These are phyloP conservation scores for Yponomeuta cagnagella DNA, from an alignment of 2,888 invertebrate species.

Conservation along the genomic window DNA sequence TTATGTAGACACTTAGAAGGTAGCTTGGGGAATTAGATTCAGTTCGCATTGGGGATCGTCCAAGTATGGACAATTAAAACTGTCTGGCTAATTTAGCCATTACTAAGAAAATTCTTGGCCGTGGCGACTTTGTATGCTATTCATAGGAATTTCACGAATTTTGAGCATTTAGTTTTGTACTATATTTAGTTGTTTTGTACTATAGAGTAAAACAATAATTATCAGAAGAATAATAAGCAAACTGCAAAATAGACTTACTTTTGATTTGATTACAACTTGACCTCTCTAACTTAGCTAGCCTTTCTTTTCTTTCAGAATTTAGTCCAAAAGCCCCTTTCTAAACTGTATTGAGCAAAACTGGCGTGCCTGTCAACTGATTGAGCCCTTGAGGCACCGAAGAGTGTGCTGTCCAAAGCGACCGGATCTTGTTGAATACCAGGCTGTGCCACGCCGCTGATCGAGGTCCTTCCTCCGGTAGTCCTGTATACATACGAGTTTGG, in stretches of 20 bases:
- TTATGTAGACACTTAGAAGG: neutral
- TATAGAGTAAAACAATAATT: no score
- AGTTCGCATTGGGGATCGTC: neutral
- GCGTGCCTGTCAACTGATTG: constrained; percentile 85
- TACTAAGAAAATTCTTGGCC: neutral
- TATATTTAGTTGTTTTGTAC: no score
- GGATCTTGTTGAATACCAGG: constrained; percentile 90
- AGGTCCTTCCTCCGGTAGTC: constrained; percentile 66
- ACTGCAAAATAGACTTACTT: no score
- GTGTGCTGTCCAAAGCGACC: constrained; percentile 89
- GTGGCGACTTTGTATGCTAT: neutral
- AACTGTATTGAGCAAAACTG: constrained; percentile 33
- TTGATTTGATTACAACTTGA: no score
- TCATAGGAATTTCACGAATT: neutral
- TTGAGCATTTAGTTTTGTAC: no score
- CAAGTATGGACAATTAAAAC: neutral
- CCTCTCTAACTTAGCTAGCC: no score
- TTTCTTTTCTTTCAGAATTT: constrained; percentile 18
- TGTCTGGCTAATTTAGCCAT: neutral
- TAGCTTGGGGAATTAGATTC: neutral
- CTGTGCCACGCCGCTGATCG: constrained; percentile 80
- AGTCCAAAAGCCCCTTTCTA: constrained; percentile 46
- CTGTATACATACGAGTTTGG: constrained; percentile 40
- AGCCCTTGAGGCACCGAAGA: constrained; percentile 85
- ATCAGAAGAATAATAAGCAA: neutral